Conservation (phyloP, 2,888 invertebrate genomes). For the Drosophila yooni region DNA sequence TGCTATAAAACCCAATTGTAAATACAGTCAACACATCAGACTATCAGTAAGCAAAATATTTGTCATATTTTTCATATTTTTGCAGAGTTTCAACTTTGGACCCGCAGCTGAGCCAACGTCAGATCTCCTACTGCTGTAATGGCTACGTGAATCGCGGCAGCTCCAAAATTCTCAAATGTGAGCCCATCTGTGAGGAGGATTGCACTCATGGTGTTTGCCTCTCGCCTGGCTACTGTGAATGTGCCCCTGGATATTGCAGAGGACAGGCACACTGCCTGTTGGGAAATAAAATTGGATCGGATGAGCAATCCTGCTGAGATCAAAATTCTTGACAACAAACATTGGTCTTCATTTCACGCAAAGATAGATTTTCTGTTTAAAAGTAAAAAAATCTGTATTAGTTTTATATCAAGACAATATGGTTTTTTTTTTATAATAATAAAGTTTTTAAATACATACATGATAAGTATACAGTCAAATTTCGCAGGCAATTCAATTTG, state of each 20-base stretch:
- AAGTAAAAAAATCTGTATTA: not conserved
- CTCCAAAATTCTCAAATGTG: slow-evolving; percentile 85
- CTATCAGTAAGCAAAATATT: not conserved
- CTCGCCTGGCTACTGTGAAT: slow-evolving; percentile 83
- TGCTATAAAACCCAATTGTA: slow-evolving; percentile 83
- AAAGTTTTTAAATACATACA: too few species aligned
- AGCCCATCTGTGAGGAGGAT: slow-evolving; percentile 85
- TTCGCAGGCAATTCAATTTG: too few species aligned
- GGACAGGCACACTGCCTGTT: slow-evolving; percentile 40
- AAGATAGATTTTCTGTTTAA: not conserved
- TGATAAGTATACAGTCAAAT: too few species aligned
- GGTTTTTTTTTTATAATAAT: too few species aligned
- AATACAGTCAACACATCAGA: slow-evolving; percentile 43
- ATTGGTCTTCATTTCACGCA: not conserved
- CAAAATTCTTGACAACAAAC: not conserved
- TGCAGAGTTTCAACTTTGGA: slow-evolving; percentile 64
- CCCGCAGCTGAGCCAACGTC: slow-evolving; percentile 85
- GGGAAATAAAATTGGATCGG: slow-evolving; percentile 34
- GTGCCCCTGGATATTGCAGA: slow-evolving; percentile 72
- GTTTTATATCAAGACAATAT: too few species aligned
- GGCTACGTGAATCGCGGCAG: slow-evolving; percentile 88
- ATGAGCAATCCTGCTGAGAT: not conserved
- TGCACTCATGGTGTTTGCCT: slow-evolving; percentile 86
- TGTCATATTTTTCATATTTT: slow-evolving; percentile 8
- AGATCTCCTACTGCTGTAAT: slow-evolving; percentile 89